Percentiles rank a stretch among this genome's conserved stretches.
phyloP scores from a whole-genome alignment of 2,888 invertebrate species.

The Drosophila infuscata region DNA sequence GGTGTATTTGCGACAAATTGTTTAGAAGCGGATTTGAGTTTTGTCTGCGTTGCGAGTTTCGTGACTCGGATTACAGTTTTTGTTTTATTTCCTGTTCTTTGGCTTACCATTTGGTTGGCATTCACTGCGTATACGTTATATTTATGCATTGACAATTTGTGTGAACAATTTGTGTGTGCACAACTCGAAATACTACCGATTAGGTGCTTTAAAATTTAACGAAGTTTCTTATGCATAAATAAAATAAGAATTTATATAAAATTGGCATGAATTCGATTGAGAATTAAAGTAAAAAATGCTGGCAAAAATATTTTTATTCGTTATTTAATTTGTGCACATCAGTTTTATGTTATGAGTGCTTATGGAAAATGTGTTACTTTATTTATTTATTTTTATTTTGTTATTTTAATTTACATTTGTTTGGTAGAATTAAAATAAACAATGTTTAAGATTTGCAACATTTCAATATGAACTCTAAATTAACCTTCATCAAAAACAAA shows the following conservation, averaged over 20 bases:
- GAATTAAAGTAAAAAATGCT: not conserved
- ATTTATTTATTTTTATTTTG: not conserved
- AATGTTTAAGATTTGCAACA: not conserved
- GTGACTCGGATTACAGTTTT: constrained; percentile 70
- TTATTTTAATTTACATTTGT: not conserved
- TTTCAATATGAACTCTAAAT: not conserved
- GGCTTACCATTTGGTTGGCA: constrained; percentile 24
- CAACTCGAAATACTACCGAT: constrained; percentile 26
- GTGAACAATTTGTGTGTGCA: constrained; percentile 18
- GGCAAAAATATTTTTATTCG: not conserved
- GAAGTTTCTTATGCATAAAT: constrained; percentile 8
- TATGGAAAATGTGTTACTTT: not conserved
- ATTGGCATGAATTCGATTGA: no score
- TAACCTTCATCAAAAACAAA: constrained; percentile 4
- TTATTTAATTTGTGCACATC: not conserved
- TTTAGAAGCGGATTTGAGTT: constrained; percentile 58
- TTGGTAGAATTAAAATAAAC: not conserved
- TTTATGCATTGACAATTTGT: constrained; percentile 36
- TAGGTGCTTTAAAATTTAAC: constrained; percentile 17
- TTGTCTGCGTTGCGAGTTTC: constrained; percentile 37
- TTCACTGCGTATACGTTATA: constrained; percentile 53
- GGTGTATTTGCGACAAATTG: constrained; percentile 63
- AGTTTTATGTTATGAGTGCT: not conserved
- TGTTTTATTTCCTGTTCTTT: constrained; percentile 50
- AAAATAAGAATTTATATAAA: constrained; percentile 1